Evolutionary conservation across 2,797 vertebrate species (phyloP).

Genomic region (Hemibagrus guttatus): DNA sequence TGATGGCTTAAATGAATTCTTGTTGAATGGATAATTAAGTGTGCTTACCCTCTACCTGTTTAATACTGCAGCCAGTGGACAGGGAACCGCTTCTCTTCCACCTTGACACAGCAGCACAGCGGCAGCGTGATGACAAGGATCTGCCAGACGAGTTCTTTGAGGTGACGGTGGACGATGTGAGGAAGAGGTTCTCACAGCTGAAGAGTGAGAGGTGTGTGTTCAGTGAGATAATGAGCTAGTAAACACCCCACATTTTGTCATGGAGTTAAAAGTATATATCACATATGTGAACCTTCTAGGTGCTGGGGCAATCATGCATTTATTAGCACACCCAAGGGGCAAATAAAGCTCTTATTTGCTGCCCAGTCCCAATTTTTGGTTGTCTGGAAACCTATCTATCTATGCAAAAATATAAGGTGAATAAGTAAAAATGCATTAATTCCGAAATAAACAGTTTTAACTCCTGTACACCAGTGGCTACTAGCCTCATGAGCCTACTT

Average conservation of each 20-base stretch:
- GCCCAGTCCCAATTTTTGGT: neutral
- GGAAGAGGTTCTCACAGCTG: conserved; percentile 91
- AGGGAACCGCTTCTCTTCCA: conserved; percentile 87
- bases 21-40: neutral
- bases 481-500: neutral
- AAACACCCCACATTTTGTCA: neutral
- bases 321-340: neutral
- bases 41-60: neutral
- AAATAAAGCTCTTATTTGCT: neutral
- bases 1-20: neutral
- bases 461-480: neutral
- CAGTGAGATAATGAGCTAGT: neutral
- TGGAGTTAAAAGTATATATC: too few species aligned
- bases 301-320: neutral
- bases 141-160: conserved; percentile 95
- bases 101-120: conserved; percentile 74
- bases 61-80: conserved; percentile 73
- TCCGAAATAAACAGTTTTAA: neutral
- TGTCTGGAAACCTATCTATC: neutral
- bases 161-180: conserved; percentile 91
- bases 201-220: conserved; percentile 86
- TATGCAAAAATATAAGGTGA: neutral
- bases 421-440: neutral
- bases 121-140: conserved; percentile 60
- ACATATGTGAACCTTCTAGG: neutral